Evolutionary conservation across 2,113 vertebrate species (phyloP).

Genomic region (Hydrochoerus hydrochaeris): DNA sequence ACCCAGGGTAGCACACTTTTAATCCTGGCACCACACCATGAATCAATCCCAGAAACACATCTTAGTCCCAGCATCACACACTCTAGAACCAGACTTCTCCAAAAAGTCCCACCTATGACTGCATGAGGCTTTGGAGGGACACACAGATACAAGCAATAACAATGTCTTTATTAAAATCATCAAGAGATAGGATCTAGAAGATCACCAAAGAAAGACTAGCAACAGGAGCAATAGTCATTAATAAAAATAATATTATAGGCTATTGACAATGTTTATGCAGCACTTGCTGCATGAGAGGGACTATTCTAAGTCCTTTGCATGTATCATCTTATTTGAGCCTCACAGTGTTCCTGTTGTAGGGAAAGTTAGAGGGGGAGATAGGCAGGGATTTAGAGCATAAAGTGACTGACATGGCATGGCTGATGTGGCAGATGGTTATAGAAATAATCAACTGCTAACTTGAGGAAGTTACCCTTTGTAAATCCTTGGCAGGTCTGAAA

Average conservation of each 20-base stretch:
- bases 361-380: not conserved
- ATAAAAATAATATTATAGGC: not conserved
- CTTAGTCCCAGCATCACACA: not conserved
- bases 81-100: not conserved
- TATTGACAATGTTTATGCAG: not conserved
- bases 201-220: not conserved
- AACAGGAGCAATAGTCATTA: not conserved
- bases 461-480: not conserved
- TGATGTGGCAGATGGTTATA: not conserved
- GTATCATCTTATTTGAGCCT: not conserved
- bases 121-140: not conserved
- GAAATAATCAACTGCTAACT: not conserved
- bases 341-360: not conserved
- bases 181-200: not conserved
- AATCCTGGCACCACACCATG: not conserved
- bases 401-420: not conserved
- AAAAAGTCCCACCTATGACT: not conserved
- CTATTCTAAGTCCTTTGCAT: not conserved
- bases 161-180: constrained; percentile 16
- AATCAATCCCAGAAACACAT: not conserved
- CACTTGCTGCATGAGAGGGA: not conserved
- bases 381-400: not conserved
- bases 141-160: not conserved
- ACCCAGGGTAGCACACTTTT: not conserved
- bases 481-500: not conserved